Evolutionary conservation across 1,140 invertebrate species (phyloP), one percentile per base, ranked within the genome.

Genomic region (Limonius californicus): DNA sequence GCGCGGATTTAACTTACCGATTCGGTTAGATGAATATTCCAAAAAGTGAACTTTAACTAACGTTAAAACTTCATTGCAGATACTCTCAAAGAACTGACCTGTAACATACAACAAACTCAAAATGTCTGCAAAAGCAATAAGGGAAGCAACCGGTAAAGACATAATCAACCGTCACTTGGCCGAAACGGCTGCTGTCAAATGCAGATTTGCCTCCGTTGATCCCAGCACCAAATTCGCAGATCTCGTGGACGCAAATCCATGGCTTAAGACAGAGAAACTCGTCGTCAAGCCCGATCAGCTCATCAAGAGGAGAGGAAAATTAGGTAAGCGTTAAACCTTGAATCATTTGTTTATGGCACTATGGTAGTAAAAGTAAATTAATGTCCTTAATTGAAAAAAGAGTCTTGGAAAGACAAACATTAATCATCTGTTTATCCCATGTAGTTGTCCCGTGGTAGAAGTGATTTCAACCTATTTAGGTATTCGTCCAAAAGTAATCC

Each of bases 211-310:
- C 18, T 80, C 86, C 32, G 87, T 98, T 62, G 85, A 87, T 60
- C 87, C 89, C 61, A 76, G 84, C 1, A 93, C 91, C 15, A 85
- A 94, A 59, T 96, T 94, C 88, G 81, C 86, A 42, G 83, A 90
- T 58, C 78, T 97, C 11, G 79, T 86, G 0, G 79, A 80, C 0
- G 84, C 89, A 55, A 84, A 97, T 75, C 90, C 93, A 18, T 99
- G 97, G 97, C 83, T 99, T 9, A 80, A 85, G 64, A 86, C 83
- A 50, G 87, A 92, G 80, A 82, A 79, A 78, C 79, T 99, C 54
- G 97, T 99, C 4, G 96, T 97, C 2, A 99, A 99, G 77, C 97
- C 97, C 0, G 97, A 99, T 82, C 97, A 99, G 80, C 81, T 99
- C 74, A 99, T 99, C 71, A 99, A 99, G 79, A 82, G 97, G 19